Conservation (phyloP, 2,797 vertebrate species). For the Agapornis canus region DNA sequence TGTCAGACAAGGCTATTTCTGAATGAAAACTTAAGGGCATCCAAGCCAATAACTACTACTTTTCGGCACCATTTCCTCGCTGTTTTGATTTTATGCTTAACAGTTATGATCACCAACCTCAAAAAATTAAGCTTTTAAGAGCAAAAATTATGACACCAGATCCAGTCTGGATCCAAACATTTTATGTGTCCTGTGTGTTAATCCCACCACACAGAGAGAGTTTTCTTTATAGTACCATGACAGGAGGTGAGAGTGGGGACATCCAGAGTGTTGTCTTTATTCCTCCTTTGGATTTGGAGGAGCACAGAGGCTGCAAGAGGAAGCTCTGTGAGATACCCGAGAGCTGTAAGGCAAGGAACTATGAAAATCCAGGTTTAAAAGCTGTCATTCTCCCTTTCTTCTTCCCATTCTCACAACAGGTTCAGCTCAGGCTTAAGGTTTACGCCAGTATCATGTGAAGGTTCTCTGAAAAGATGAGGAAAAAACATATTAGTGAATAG, state of each 20-base stretch:
- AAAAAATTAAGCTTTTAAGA: neutral
- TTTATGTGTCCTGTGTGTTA: neutral
- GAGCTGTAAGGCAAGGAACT: neutral
- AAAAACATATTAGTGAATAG: neutral
- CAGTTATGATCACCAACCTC: neutral
- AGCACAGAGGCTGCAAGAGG: neutral
- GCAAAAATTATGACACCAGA: neutral
- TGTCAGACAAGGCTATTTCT: neutral
- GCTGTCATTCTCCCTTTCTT: neutral
- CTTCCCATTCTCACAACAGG: neutral
- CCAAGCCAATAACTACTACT: neutral
- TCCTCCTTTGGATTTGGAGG: neutral
- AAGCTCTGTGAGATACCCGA: neutral
- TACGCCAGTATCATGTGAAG: neutral
- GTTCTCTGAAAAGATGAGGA: neutral
- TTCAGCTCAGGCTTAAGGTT: neutral
- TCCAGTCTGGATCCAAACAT: neutral
- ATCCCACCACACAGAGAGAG: no score
- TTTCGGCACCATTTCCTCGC: neutral
- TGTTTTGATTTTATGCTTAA: neutral
- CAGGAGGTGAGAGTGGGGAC: neutral
- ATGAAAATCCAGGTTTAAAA: neutral
- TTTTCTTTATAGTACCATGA: neutral
- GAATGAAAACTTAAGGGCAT: neutral
- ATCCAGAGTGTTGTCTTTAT: neutral